These are phyloP conservation scores for Trachelus troglodyta DNA, from an alignment of 2,888 invertebrate species.

Conservation along the genomic window DNA sequence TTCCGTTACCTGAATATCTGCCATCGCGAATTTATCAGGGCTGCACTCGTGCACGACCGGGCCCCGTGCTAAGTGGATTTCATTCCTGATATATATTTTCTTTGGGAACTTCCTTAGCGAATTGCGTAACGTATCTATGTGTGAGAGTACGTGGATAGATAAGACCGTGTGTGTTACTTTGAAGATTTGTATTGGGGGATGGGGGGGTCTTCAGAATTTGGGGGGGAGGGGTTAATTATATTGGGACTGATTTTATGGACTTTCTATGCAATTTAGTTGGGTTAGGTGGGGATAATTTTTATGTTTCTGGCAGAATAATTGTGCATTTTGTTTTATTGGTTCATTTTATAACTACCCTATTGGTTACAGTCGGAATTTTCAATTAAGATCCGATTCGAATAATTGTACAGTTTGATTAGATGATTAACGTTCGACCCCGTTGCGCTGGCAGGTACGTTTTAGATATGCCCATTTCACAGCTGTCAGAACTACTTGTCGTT, in stretches of 20 bases:
- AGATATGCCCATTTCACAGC: constrained; percentile 33
- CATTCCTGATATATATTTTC: constrained; percentile 24
- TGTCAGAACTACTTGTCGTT: constrained; percentile 21
- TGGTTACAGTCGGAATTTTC: constrained; percentile 33
- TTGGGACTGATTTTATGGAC: neutral
- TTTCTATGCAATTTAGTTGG: neutral
- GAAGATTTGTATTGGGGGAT: neutral
- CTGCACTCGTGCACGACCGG: neutral
- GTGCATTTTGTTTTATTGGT: neutral
- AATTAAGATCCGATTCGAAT: constrained; percentile 49
- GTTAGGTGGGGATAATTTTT: too few species aligned
- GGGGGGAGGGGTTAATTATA: neutral
- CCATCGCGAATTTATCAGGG: constrained; percentile 37
- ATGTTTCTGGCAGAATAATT: too few species aligned
- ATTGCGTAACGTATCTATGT: neutral
- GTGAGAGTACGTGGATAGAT: neutral
- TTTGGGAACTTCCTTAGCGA: neutral
- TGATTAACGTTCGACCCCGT: constrained; percentile 32
- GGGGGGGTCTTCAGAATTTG: too few species aligned
- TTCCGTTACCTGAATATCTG: constrained; percentile 64
- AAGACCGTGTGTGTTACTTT: neutral
- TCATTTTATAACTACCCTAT: neutral
- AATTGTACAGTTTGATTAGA: constrained; percentile 41
- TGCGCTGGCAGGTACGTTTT: constrained; percentile 29
- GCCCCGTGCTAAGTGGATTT: constrained; percentile 26